phyloP scores from a whole-genome alignment of 2,113 vertebrate species.

The Synodontis membranacea region DNA sequence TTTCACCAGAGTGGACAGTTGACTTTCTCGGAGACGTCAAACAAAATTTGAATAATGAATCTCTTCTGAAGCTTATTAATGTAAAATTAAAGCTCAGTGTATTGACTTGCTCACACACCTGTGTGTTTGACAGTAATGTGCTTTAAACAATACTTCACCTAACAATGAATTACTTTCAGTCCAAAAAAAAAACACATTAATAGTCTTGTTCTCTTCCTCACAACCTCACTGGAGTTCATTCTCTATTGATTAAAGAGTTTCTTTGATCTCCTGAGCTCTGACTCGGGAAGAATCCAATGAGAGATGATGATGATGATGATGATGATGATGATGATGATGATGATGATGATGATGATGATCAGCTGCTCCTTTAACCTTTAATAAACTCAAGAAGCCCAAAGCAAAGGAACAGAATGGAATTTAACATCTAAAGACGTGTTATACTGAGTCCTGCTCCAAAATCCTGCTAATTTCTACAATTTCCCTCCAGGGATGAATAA shows the following conservation, averaged over 20 bases:
- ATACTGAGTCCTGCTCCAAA: background rate
- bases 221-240: background rate
- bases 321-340: constrained; percentile 33
- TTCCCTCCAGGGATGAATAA: too few species aligned
- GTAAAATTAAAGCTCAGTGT: background rate
- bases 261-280: background rate
- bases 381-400: constrained; percentile 7
- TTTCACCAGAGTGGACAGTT: background rate
- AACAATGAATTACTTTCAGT: background rate
- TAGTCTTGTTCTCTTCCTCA: background rate
- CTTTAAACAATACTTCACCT: background rate
- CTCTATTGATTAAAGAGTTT: constrained; percentile 15
- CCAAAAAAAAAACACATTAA: background rate
- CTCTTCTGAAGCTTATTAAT: too few species aligned
- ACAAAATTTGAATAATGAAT: too few species aligned
- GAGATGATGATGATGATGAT: constrained; percentile 37
- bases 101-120: background rate
- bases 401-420: constrained; percentile 15
- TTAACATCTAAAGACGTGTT: background rate
- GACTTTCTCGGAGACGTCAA: too few species aligned
- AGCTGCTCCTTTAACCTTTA: constrained; percentile 10
- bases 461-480: background rate
- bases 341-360: constrained; percentile 36
- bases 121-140: background rate
- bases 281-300: constrained; percentile 17